Evolutionary conservation across 2,888 invertebrate species (phyloP).

Genomic region (Leptinotarsa haldemani): DNA sequence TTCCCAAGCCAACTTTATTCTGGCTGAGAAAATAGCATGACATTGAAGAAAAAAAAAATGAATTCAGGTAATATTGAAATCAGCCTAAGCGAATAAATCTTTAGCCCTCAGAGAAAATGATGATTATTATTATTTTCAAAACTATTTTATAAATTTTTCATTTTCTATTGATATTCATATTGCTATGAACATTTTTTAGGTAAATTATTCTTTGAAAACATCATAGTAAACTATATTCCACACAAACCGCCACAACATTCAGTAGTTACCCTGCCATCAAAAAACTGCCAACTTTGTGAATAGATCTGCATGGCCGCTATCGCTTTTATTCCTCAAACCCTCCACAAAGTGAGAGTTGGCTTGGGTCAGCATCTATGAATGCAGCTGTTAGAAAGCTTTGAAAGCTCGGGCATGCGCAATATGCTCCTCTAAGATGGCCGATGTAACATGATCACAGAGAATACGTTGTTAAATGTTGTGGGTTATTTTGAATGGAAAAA

Average conservation of each 20-base stretch:
- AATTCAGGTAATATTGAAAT: too few relatives aligned
- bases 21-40: too few relatives aligned
- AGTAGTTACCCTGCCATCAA: conserved; percentile 1
- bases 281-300: conserved; percentile 20
- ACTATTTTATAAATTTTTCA: too few relatives aligned
- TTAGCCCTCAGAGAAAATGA: too few relatives aligned
- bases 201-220: too few relatives aligned
- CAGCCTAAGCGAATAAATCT: too few relatives aligned
- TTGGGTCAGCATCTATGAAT: conserved; percentile 44
- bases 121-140: too few relatives aligned
- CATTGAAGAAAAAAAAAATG: too few relatives aligned
- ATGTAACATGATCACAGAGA: conserved; percentile 33
- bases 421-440: conserved; percentile 51
- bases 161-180: too few relatives aligned
- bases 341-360: conserved; percentile 47
- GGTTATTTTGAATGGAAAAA: not conserved
- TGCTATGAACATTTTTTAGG: too few relatives aligned
- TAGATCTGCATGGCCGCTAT: conserved; percentile 12
- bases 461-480: conserved; percentile 25
- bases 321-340: conserved; percentile 38
- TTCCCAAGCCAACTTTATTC: too few relatives aligned
- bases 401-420: conserved; percentile 49
- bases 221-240: not conserved
- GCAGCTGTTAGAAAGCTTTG: conserved; percentile 49
- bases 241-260: not conserved